These are phyloP conservation scores for Drosophila repleta DNA, from an alignment of 1,140 invertebrate genomes.

Conservation along the genomic window DNA sequence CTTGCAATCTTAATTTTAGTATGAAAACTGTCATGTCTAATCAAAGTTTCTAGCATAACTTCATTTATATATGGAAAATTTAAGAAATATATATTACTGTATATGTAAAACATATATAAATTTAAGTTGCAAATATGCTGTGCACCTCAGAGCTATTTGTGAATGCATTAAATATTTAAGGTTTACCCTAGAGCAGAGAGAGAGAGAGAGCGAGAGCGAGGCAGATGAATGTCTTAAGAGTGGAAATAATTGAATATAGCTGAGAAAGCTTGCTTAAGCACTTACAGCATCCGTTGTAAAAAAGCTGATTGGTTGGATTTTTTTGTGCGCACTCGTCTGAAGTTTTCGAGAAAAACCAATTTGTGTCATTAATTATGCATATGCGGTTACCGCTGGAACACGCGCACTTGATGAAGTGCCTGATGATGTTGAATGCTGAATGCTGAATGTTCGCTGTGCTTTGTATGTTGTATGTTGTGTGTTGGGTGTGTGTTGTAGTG, in stretches of 20 bases:
- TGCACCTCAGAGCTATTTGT: too few species aligned
- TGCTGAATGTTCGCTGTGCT: not conserved
- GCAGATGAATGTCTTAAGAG: not conserved
- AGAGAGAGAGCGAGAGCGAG: too few species aligned
- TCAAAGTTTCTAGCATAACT: too few species aligned
- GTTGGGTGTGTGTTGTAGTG: not conserved
- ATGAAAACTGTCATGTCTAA: too few species aligned
- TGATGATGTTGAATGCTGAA: slow-evolving; percentile 20
- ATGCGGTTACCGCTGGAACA: slow-evolving; percentile 29
- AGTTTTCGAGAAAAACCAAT: slow-evolving; percentile 35
- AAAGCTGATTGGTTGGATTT: not conserved
- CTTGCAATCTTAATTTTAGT: too few species aligned
- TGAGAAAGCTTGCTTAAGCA: not conserved
- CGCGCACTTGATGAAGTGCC: slow-evolving; percentile 31
- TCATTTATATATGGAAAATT: too few species aligned
- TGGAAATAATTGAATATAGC: slow-evolving; percentile 2
- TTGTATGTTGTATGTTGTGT: not conserved
- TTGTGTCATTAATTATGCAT: slow-evolving; percentile 70
- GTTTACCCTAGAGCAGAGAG: too few species aligned
- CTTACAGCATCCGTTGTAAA: not conserved
- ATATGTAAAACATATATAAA: too few species aligned
- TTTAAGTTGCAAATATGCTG: too few species aligned
- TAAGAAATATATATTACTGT: too few species aligned
- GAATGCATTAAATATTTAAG: too few species aligned
- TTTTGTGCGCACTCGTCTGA: slow-evolving; percentile 4